phyloP scores from a whole-genome alignment of 2,113 vertebrate genomes.

The Trichomycterus rosablanca region DNA sequence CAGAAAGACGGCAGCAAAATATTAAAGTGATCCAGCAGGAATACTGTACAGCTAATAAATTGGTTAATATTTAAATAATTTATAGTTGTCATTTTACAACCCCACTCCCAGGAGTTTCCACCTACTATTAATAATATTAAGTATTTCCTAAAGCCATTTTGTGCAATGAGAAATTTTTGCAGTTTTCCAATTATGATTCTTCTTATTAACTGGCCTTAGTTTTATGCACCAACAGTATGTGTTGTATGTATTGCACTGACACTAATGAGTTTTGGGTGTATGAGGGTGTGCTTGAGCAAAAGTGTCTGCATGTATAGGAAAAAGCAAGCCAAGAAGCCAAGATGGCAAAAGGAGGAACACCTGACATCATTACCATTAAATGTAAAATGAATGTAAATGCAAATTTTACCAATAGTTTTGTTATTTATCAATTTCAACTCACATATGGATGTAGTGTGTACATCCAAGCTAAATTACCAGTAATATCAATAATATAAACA shows the following conservation, averaged over 20 bases:
- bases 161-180: slow-evolving; percentile 39
- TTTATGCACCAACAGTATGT: slow-evolving; percentile 36
- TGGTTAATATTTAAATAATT: slow-evolving; percentile 1
- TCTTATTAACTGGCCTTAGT: slow-evolving; percentile 68
- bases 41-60: slow-evolving; percentile 1
- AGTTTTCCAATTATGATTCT: slow-evolving; percentile 50
- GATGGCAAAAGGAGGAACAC: slow-evolving; percentile 4
- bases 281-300: neutral
- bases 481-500: too few species aligned
- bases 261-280: slow-evolving; percentile 18
- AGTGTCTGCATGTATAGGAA: too few species aligned
- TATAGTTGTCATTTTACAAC: slow-evolving; percentile 3
- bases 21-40: neutral
- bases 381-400: too few species aligned
- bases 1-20: slow-evolving; percentile 10
- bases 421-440: too few species aligned
- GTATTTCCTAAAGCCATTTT: slow-evolving; percentile 32
- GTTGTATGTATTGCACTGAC: slow-evolving; percentile 11
- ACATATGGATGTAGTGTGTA: too few species aligned
- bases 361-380: slow-evolving; percentile 24
- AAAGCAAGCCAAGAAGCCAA: too few species aligned
- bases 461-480: too few species aligned
- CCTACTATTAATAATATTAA: slow-evolving; percentile 26
- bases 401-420: too few species aligned
- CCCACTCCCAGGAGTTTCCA: slow-evolving; percentile 2